Evolutionary conservation across 2,888 invertebrate species (phyloP).

Genomic region (Timandra comae): DNA sequence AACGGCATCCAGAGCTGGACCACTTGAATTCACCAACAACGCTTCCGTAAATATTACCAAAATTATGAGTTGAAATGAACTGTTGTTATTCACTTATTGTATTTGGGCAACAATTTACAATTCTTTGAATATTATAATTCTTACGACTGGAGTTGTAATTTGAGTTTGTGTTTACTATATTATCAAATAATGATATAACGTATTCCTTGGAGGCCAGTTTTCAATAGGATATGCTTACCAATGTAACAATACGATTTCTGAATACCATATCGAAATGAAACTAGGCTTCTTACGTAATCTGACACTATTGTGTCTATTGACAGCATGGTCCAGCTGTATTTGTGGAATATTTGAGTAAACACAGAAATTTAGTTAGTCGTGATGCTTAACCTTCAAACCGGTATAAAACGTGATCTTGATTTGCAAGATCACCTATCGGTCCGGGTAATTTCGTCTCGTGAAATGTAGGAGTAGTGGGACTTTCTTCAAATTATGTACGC

Average conservation of each 20-base stretch:
- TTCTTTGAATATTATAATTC: no score
- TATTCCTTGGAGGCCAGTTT: slow-evolving; percentile 11
- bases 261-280: slow-evolving; percentile 11
- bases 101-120: no score
- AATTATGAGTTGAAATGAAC: no score
- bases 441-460: slow-evolving; percentile 27
- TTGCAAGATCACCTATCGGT: slow-evolving; percentile 20
- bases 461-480: slow-evolving; percentile 31
- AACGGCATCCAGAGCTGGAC: slow-evolving; percentile 40
- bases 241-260: slow-evolving; percentile 12
- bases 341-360: background rate
- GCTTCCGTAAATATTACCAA: background rate
- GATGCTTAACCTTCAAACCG: slow-evolving; percentile 15
- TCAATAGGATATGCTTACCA: slow-evolving; percentile 6
- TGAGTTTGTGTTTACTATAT: no score
- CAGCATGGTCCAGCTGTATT: background rate
- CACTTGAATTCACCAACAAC: slow-evolving; percentile 20
- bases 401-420: slow-evolving; percentile 27
- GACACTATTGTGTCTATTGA: slow-evolving; percentile 3
- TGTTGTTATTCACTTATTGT: no score
- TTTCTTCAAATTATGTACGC: slow-evolving; percentile 39
- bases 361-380: slow-evolving; percentile 3
- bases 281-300: slow-evolving; percentile 5
- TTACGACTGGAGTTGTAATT: no score
- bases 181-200: background rate